Evolutionary conservation across 2,888 invertebrate genomes (phyloP), one percentile per base, ranked within the genome.

Genomic region (Xanthia icteritia): DNA sequence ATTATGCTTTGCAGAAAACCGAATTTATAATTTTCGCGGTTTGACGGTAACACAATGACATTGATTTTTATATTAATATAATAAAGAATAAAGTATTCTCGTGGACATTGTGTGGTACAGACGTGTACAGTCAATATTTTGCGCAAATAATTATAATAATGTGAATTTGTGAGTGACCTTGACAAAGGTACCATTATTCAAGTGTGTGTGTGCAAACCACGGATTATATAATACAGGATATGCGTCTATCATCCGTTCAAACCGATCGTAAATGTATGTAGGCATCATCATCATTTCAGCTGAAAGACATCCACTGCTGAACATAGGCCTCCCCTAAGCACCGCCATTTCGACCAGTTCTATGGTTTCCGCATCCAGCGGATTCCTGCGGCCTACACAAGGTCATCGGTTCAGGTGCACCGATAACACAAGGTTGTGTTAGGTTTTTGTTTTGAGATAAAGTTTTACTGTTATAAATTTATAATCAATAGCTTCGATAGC

Each of bases 51-150:
- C 81, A 77, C 31, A 66, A 60, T 31, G 39, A 23, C 72, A 67
- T 73, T 60, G 58, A 63, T 72, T 73, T 45, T 39, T n/a, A n/a
- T n/a, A n/a, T n/a, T n/a, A n/a, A n/a, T n/a, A n/a, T n/a, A n/a
- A n/a, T n/a, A n/a, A 27, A 71, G 8, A 64, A 64, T 45, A 13
- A 75, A 84, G 77, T 84, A n/a, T 58, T 70, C 20, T 39, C 60
- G 63, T 64, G 61, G 68, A 42, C n/a, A 27, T 39, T 54, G 77
- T 48, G 72, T 11, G 13, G 51, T 15, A 0, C 51, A 56, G 83
- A 84, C 83, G 83, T 83, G 76, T 71, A 6, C 27, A 2, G n/a
- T 36, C 42, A 15, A 51, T 36, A 56, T 48, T 27, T 39, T n/a
- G 23, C n/a, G 27, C n/a, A 17, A 61, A 76, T 58, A 23, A 61